phyloP scores from a whole-genome alignment of 2,888 invertebrate species.

The Lycocerus yunnanus region DNA sequence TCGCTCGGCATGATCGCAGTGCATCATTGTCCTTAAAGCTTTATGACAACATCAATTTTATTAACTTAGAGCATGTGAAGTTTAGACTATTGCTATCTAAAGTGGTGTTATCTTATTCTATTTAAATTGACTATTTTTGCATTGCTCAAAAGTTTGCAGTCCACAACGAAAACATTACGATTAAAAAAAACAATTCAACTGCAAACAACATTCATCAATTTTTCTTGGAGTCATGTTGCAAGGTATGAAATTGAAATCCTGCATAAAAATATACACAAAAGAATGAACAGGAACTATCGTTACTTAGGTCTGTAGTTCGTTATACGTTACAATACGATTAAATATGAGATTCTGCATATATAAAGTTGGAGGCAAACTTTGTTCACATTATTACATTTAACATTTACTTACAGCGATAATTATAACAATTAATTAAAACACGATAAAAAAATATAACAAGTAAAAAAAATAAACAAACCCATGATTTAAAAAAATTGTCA shows the following conservation, averaged over 20 bases:
- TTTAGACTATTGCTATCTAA: background rate
- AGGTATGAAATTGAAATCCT: background rate
- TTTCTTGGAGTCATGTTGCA: background rate
- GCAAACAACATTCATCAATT: background rate
- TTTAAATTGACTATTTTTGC: slow-evolving; percentile 18
- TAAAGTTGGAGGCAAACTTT: slow-evolving; percentile 9
- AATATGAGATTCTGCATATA: slow-evolving; percentile 11
- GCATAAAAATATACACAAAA: background rate
- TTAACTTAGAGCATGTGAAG: background rate
- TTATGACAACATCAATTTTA: slow-evolving; percentile 8
- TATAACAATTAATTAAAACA: slow-evolving; percentile 25
- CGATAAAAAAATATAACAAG: slow-evolving; percentile 5
- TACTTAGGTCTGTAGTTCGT: background rate
- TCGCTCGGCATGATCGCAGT: slow-evolving; percentile 14
- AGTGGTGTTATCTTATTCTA: slow-evolving; percentile 10
- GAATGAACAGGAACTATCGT: background rate
- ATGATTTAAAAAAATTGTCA: slow-evolving; percentile 1
- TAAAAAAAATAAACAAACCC: slow-evolving; percentile 13
- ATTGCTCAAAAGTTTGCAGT: slow-evolving; percentile 1
- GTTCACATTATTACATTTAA: slow-evolving; percentile 9
- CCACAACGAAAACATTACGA: background rate
- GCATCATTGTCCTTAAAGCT: slow-evolving; percentile 23
- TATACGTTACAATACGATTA: slow-evolving; percentile 1
- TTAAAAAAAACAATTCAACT: background rate
- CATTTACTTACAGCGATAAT: slow-evolving; percentile 9